Percentiles rank a stretch among this genome's conserved stretches.
Evolutionary conservation across 1,140 invertebrate species (phyloP).

Genomic region (Neodiprion virginianus): DNA sequence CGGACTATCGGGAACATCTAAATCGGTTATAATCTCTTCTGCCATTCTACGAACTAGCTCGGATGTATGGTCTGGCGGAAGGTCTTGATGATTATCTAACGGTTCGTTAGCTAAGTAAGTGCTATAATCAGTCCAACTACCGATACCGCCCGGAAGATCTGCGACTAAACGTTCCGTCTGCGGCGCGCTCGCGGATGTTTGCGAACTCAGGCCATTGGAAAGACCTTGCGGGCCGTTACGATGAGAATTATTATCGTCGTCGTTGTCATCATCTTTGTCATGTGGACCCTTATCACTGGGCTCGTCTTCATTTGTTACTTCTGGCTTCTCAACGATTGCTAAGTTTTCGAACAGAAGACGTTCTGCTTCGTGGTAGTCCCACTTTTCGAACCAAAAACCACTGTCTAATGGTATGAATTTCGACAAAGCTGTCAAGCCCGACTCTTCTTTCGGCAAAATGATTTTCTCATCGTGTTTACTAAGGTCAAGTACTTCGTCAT

Average conservation of each 20-base stretch:
- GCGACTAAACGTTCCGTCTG: constrained; percentile 74
- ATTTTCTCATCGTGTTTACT: constrained; percentile 36
- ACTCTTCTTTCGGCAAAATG: constrained; percentile 22
- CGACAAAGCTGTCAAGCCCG: constrained; percentile 26
- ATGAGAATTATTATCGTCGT: constrained; percentile 63
- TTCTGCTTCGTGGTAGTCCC: constrained; percentile 69
- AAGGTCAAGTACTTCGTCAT: constrained; percentile 45
- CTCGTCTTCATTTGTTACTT: constrained; percentile 56
- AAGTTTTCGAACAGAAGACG: constrained; percentile 61
- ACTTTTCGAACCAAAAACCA: constrained; percentile 69
- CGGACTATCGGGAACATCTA: constrained; percentile 25
- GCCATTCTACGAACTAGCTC: constrained; percentile 38
- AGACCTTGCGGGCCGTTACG: constrained; percentile 20
- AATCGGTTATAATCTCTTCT: constrained; percentile 39
- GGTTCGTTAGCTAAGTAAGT: constrained; percentile 74
- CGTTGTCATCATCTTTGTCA: constrained; percentile 65
- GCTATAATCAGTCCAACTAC: constrained; percentile 84
- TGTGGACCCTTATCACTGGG: constrained; percentile 29
- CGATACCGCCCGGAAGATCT: constrained; percentile 78
- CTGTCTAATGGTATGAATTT: constrained; percentile 55
- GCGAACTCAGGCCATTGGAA: constrained; percentile 22
- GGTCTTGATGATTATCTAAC: constrained; percentile 32
- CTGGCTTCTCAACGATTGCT: constrained; percentile 48
- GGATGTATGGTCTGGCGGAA: constrained; percentile 28
- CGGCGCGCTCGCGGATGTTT: constrained; percentile 35